Base-by-base conservation (phyloP, 1,140 invertebrate species). In the Micrasema minimum region DNA sequence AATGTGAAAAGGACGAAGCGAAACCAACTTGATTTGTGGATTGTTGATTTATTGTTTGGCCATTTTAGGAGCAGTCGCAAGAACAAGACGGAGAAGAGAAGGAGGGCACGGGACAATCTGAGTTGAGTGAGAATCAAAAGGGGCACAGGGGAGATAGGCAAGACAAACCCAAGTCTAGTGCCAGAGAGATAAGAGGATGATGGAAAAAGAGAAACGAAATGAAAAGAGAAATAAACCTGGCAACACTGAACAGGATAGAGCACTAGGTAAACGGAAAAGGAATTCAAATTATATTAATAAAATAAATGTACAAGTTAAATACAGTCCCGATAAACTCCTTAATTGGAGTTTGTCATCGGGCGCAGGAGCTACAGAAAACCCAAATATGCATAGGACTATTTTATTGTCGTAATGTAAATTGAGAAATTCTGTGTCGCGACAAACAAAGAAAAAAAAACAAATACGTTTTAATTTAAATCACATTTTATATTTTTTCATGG, bases 1-100 rank as follows among this genome's bases (percentile, higher is more conserved):
- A 93, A 77, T 88, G 94, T 6, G 87, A 90, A 12, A 81, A 86
- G 53, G 81, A 87, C 37, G 80, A 86, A 75, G 85, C 87, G 6
- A 82, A 85, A 75, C 80, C 85, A 20, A 88, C 89, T n/a, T n/a
- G 22, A 31, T 37, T 1, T 22, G 51, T 48, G n/a, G 14, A 11
- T 1, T 23, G 12, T 38, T 45, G 38, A 62, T 14, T 23, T 41
- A 45, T 43, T 71, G 18, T 38, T 43, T 57, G 18, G n/a, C 66
- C 37, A 20, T 68, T 66, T 45, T 53, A 85, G 83, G 82, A 84
- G 66, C 81, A 83, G 80, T 76, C 79, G 1, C 82, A 85, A 81
- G 82, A 85, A 61, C 80, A 85, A 79, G 80, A 84, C 2, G 86
- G 86, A 2, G 86, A 88, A 73, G 87, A 90, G 59, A 86, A 87